Evolutionary conservation across 2,113 vertebrate species (phyloP).

Genomic region (Probosciger aterrimus): DNA sequence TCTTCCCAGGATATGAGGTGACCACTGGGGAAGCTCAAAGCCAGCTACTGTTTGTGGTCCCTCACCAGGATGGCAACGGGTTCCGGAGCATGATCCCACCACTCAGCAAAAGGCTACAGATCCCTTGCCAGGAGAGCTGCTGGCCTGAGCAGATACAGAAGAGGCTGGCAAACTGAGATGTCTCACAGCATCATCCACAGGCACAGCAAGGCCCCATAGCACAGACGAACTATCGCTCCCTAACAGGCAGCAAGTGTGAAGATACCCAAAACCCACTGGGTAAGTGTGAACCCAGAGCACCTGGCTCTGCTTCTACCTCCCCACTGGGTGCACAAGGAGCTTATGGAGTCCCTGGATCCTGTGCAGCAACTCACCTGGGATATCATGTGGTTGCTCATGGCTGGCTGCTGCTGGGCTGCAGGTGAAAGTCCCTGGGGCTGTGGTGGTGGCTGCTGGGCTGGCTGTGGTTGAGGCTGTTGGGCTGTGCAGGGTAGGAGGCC

Average conservation of each 20-base stretch:
- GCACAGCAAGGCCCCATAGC: not conserved
- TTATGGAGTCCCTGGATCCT: not conserved
- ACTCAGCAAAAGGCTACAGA: not conserved
- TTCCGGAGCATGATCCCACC: not conserved
- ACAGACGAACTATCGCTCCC: not conserved
- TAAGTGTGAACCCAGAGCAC: not conserved
- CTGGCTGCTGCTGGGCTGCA: constrained; percentile 85
- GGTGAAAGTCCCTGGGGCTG: constrained; percentile 83
- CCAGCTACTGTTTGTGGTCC: rapidly evolving
- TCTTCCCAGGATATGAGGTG: not conserved
- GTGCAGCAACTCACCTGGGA: constrained; percentile 83
- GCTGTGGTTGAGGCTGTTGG: constrained; percentile 73
- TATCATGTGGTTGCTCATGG: constrained; percentile 89
- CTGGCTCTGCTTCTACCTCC: not conserved
- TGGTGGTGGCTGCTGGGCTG: constrained; percentile 72
- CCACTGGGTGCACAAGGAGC: not conserved
- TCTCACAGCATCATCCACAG: not conserved
- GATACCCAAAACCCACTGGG: not conserved
- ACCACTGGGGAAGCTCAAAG: not conserved
- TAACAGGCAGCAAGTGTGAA: not conserved
- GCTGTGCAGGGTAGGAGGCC: constrained; percentile 77
- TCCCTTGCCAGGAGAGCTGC: not conserved
- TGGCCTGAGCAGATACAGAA: not conserved
- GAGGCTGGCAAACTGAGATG: not conserved
- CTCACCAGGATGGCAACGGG: not conserved